Evolutionary conservation across 2,888 invertebrate species (phyloP), one percentile per base, ranked within the genome.

Genomic region (Morpho helenor): DNA sequence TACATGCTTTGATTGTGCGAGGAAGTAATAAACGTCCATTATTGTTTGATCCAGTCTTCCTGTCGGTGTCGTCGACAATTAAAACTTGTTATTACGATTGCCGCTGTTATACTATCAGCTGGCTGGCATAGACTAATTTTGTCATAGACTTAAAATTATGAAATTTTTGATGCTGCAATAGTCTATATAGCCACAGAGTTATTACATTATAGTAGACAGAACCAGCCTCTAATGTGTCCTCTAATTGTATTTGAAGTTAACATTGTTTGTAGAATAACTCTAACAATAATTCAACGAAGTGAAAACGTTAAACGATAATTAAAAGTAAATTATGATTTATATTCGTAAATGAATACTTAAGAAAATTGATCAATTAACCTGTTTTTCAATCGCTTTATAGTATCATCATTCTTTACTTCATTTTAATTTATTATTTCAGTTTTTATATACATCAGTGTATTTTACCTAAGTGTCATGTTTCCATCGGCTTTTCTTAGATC

Each of bases 41-140:
- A 69, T 68, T 73, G 76, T 77, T 76, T 74, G 69, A 78, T 71
- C 71, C 70, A 65, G 51, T 62, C 72, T 76, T 82, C 82, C 81
- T 77, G 78, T 66, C 54, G 56, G 64, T 58, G 66, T 54, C 48
- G 54, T 41, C 48, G 54, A 71, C 72, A 79, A 80, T 82, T 81
- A 77, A 70, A 50, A 71, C 68, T 68, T 60, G 71, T 70, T 74
- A 71, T 75, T 74, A 68, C 58, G 68, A 71, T 72, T 68, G 10
- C 49, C 49, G 65, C 70, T 61, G 62, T 61, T 70, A 76, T 74
- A 77, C 74, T 76, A 74, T 74, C 78, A 77, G 77, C 76, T 74
- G 75, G 50, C 61, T 52, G 47, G 9, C 57, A 65, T 57, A 73
- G 74, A 77, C 66, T 59, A 72, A 22, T n/a, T 43, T 5, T 16